Conservation (phyloP, 2,113 vertebrate genomes). For the Eulacestoma nigropectus region DNA sequence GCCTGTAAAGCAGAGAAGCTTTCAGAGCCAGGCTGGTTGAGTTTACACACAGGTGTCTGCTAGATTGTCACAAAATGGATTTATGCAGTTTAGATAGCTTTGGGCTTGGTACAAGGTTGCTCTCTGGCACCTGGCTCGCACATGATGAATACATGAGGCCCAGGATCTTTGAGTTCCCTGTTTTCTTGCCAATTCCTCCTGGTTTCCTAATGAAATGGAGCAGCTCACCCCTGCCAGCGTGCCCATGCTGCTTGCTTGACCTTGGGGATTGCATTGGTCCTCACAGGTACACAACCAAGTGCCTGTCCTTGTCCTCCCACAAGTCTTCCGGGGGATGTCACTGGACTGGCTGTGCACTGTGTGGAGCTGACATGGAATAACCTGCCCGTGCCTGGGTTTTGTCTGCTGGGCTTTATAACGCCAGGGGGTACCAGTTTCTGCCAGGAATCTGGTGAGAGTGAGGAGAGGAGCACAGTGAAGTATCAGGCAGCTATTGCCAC, state of each 20-base stretch:
- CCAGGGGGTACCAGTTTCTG: background rate
- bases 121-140: background rate
- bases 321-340: background rate
- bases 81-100: background rate
- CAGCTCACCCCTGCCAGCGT: background rate
- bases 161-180: background rate
- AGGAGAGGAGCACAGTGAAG: background rate
- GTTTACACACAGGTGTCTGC: background rate
- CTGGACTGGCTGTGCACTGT: background rate
- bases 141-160: background rate
- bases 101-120: background rate
- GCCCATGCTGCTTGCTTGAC: background rate
- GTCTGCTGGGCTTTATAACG: background rate
- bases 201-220: background rate
- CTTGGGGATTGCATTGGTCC: background rate
- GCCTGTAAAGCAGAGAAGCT: background rate
- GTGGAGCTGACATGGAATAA: background rate
- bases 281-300: background rate
- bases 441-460: background rate
- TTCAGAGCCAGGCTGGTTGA: background rate
- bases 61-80: background rate
- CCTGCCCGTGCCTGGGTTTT: background rate
- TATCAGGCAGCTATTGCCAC: background rate
- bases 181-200: background rate
- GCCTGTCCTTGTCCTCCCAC: background rate